phyloP scores from a whole-genome alignment of 2,888 invertebrate genomes.

The Aleiodes testaceus region DNA sequence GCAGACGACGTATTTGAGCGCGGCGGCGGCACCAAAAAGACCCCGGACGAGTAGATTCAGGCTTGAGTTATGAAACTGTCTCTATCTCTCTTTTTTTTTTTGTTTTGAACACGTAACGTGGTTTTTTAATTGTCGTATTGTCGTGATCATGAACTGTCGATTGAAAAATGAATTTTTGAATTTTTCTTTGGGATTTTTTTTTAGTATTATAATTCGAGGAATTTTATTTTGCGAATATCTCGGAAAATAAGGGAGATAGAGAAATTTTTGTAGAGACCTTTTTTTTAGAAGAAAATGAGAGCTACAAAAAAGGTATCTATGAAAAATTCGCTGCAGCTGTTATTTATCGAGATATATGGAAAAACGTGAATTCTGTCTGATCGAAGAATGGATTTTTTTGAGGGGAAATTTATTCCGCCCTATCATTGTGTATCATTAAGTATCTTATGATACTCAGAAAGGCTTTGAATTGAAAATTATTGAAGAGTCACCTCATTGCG shows the following conservation, averaged over 20 bases:
- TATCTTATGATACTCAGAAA: neutral
- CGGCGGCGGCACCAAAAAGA: conserved; percentile 39
- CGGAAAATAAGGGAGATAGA: no score
- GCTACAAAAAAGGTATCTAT: no score
- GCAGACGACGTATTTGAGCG: conserved; percentile 56
- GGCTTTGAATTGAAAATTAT: neutral
- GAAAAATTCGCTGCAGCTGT: no score
- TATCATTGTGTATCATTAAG: conserved; percentile 6
- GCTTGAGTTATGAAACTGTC: conserved; percentile 26
- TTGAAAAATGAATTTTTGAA: neutral
- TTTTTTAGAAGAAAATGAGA: no score
- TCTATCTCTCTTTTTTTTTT: neutral
- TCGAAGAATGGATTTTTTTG: neutral
- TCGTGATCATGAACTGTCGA: no score
- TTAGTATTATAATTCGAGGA: neutral
- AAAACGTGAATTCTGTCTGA: neutral
- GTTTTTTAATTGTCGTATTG: conserved; percentile 14
- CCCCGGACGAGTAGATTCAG: neutral
- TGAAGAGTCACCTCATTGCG: neutral
- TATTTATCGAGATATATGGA: no score
- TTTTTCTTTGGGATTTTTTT: neutral
- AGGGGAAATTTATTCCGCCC: neutral
- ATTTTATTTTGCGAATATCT: no score
- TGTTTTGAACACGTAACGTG: conserved; percentile 14
- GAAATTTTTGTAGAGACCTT: no score